phyloP scores from a whole-genome alignment of 1,140 invertebrate genomes.

The Phocides pigmalion region DNA sequence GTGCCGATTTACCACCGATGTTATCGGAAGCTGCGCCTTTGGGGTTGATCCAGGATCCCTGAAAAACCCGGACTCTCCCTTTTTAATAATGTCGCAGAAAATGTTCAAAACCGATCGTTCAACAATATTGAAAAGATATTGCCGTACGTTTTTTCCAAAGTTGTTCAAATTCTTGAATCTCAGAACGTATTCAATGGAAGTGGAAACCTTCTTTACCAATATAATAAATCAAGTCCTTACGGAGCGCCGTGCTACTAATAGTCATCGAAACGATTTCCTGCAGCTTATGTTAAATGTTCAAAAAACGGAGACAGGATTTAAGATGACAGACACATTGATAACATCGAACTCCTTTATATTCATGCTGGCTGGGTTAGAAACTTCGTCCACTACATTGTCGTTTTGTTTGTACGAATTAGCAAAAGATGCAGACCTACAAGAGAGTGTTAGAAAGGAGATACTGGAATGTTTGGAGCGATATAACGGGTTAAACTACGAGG shows the following conservation, averaged over 20 bases:
- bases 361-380: constrained; percentile 85
- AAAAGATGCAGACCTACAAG: constrained; percentile 83
- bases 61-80: constrained; percentile 69
- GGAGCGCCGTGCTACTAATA: constrained; percentile 58
- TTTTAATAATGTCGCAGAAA: constrained; percentile 72
- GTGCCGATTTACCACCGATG: constrained; percentile 72
- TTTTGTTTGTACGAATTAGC: constrained; percentile 84
- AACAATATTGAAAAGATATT: constrained; percentile 73
- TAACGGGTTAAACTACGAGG: constrained; percentile 70
- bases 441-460: constrained; percentile 83
- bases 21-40: constrained; percentile 77
- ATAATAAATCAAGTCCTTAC: constrained; percentile 71
- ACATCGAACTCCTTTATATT: constrained; percentile 83
- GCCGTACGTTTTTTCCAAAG: constrained; percentile 67
- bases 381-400: constrained; percentile 83
- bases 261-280: constrained; percentile 66
- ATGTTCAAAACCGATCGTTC: constrained; percentile 68
- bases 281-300: constrained; percentile 76
- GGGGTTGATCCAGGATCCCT: constrained; percentile 71
- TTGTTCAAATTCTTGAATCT: constrained; percentile 74
- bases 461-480: constrained; percentile 55
- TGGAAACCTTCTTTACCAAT: constrained; percentile 70
- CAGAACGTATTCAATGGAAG: constrained; percentile 62
- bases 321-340: constrained; percentile 75
- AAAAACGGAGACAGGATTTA: constrained; percentile 60